phyloP scores from a whole-genome alignment of 2,888 invertebrate species.

The Drosophila meridionalis region DNA sequence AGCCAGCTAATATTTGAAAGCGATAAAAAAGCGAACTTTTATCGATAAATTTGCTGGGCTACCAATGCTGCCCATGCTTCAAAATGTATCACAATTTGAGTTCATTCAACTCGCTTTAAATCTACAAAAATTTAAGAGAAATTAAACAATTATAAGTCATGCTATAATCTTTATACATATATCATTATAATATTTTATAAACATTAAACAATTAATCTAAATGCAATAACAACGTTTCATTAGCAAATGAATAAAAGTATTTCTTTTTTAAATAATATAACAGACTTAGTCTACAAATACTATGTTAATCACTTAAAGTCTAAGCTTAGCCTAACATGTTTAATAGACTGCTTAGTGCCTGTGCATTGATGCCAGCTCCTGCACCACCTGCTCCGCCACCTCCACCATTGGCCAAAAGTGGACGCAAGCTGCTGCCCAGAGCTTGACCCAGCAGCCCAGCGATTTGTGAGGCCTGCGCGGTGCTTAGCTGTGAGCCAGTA shows the following conservation, averaged over 20 bases:
- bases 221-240: background rate
- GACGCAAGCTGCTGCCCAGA: constrained; percentile 74
- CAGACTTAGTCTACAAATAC: background rate
- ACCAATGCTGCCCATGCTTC: background rate
- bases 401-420: constrained; percentile 68
- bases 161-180: background rate
- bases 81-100: background rate
- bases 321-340: constrained; percentile 55
- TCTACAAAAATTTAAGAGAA: background rate
- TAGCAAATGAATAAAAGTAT: background rate
- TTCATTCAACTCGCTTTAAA: constrained; percentile 9
- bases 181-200: background rate
- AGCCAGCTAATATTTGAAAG: background rate
- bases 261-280: background rate
- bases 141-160: background rate
- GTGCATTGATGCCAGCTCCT: constrained; percentile 39
- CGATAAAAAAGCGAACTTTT: background rate
- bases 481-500: constrained; percentile 47
- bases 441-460: constrained; percentile 79
- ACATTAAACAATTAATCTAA: background rate
- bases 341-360: constrained; percentile 58
- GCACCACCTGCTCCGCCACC: constrained; percentile 28
- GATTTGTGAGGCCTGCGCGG: constrained; percentile 72
- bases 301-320: background rate
- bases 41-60: background rate